A percentile compares a stretch with the other conserved stretches of the same genome.
Conservation (phyloP, 2,113 vertebrate species). For the Esox niger region DNA sequence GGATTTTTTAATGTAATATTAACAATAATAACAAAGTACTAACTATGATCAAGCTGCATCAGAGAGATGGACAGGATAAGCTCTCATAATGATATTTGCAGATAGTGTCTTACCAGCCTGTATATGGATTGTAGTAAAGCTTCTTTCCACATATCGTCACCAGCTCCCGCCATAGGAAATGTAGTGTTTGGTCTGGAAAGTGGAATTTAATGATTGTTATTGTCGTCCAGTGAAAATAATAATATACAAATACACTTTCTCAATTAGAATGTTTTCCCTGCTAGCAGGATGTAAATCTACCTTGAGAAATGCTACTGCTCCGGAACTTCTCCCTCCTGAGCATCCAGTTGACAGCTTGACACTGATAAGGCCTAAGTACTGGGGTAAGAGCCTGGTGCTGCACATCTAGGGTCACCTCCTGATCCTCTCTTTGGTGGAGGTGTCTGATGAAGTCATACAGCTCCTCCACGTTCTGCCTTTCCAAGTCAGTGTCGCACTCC, state of each 20-base stretch:
- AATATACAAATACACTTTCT: neutral
- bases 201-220: conserved; percentile 28
- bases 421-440: conserved; percentile 77
- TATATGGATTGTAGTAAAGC: conserved; percentile 94
- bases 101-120: conserved; percentile 82
- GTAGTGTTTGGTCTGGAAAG: conserved; percentile 77
- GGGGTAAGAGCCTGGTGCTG: conserved; percentile 90
- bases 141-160: conserved; percentile 83
- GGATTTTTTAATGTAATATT: too few species aligned
- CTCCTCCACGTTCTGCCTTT: conserved; percentile 93
- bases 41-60: too few species aligned
- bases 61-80: too few species aligned
- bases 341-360: conserved; percentile 80
- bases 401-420: conserved; percentile 72
- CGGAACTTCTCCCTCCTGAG: conserved; percentile 67
- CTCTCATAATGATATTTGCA: neutral
- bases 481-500: conserved; percentile 85
- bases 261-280: neutral
- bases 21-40: neutral
- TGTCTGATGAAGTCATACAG: conserved; percentile 91
- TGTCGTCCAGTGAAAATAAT: neutral
- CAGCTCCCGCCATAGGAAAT: conserved; percentile 92
- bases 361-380: conserved; percentile 74
- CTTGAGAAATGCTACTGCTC: conserved; percentile 47
- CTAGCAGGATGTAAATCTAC: conserved; percentile 33